A percentile compares a stretch with the other conserved stretches of the same genome.
These are phyloP conservation scores for Rousettus madagascariensis DNA, from an alignment of 2,797 vertebrate species.

Conservation along the genomic window DNA sequence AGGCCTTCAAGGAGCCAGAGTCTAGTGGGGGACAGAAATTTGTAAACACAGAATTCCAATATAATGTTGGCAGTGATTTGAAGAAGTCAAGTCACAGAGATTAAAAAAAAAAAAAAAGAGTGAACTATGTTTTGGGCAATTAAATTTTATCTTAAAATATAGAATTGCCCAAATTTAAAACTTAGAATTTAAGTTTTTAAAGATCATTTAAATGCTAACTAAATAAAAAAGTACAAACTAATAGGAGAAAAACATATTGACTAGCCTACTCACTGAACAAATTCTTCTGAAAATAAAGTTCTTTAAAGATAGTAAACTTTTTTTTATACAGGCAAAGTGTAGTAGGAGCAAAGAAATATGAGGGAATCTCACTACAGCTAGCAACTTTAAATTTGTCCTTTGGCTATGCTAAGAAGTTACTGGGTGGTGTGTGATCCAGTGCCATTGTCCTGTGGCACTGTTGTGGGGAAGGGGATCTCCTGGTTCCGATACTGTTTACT, in stretches of 20 bases:
- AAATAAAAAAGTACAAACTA: background rate
- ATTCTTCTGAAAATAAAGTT: slow-evolving; percentile 39
- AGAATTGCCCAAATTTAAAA: slow-evolving; percentile 13
- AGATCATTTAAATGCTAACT: background rate
- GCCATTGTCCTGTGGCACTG: background rate
- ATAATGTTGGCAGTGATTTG: background rate
- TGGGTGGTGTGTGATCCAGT: background rate
- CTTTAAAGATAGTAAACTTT: background rate
- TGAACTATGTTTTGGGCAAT: background rate
- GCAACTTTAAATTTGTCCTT: background rate
- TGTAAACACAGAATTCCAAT: background rate
- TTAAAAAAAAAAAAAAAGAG: background rate
- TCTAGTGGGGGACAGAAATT: background rate
- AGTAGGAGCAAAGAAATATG: background rate
- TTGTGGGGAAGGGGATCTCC: background rate
- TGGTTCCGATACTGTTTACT: background rate
- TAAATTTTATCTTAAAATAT: background rate
- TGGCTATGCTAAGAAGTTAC: background rate
- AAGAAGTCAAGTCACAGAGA: background rate
- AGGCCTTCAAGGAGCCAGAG: background rate
- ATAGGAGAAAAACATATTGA: background rate
- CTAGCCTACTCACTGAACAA: background rate
- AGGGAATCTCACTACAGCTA: background rate
- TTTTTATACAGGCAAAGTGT: background rate
- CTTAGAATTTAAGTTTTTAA: background rate